phyloP scores from a whole-genome alignment of 2,797 vertebrate species.

The Adelosebastes latens region DNA sequence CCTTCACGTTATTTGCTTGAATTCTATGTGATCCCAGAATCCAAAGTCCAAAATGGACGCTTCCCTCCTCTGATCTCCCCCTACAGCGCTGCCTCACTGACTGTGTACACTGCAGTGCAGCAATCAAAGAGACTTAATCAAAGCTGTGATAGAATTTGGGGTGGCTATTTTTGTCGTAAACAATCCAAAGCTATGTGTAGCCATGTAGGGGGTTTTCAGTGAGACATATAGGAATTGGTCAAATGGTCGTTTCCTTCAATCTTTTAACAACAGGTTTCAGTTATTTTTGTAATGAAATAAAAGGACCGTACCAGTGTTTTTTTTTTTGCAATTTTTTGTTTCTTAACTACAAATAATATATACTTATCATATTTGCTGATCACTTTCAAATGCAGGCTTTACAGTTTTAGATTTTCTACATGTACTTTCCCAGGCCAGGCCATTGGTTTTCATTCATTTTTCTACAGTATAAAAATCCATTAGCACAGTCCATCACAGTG shows the following conservation, averaged over 20 bases:
- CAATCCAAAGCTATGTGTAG: conserved; percentile 1
- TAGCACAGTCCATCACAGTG: neutral
- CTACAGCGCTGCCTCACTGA: conserved; percentile 8
- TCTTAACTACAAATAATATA: neutral
- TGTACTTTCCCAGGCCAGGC: neutral
- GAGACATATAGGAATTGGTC: neutral
- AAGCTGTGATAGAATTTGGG: conserved; percentile 55
- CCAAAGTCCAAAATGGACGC: conserved; percentile 27
- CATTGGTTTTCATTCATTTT: neutral
- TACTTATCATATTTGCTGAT: neutral
- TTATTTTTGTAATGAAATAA: neutral
- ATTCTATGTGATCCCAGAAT: conserved; percentile 12
- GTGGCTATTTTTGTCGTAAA: conserved; percentile 17
- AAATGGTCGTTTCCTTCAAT: neutral
- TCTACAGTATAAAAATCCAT: neutral
- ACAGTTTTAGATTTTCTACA: neutral
- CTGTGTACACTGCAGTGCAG: conserved; percentile 26
- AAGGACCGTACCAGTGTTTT: neutral
- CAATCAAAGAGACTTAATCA: conserved; percentile 62
- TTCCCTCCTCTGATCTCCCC: conserved; percentile 11
- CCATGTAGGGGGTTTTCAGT: neutral
- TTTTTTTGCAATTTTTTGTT: neutral
- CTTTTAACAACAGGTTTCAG: neutral
- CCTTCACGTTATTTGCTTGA: neutral
- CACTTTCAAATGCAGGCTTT: neutral